These are phyloP conservation scores for Benitochromis conjunctus DNA, from an alignment of 2,113 vertebrate genomes.

Conservation along the genomic window DNA sequence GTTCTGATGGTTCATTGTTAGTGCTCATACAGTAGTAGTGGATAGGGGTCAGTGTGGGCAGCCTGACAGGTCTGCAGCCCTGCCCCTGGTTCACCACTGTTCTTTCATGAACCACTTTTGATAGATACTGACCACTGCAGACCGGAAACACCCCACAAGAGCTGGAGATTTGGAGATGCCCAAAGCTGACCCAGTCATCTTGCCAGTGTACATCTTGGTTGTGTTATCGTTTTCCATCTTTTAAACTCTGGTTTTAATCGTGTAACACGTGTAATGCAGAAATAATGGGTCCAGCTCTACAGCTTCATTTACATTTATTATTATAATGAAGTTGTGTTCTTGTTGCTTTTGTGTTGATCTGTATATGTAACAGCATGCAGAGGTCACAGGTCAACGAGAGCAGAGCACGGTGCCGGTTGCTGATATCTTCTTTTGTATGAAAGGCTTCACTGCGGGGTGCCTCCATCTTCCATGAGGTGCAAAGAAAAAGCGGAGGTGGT, in stretches of 20 bases:
- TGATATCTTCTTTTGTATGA: not conserved
- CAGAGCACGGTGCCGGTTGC: not conserved
- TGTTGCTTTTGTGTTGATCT: not conserved
- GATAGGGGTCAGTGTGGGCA: not conserved
- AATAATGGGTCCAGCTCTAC: not conserved
- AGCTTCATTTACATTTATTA: accelerated
- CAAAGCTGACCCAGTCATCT: not conserved
- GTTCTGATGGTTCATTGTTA: not conserved
- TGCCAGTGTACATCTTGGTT: not conserved
- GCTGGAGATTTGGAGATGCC: not conserved
- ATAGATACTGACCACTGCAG: not conserved
- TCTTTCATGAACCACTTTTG: not conserved
- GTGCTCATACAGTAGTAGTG: not conserved
- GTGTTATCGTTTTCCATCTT: accelerated
- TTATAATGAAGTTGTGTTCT: accelerated
- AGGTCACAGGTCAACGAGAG: not conserved
- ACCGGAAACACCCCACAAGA: not conserved
- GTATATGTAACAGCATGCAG: not conserved
- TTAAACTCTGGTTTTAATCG: not conserved
- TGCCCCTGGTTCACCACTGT: not conserved
- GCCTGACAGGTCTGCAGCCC: not conserved
- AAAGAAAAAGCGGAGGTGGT: not conserved
- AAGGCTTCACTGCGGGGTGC: not conserved
- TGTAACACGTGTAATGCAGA: not conserved
- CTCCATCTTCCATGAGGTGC: not conserved